These are phyloP conservation scores for Lithodes maja DNA, from an alignment of 2,888 invertebrate genomes.

Conservation along the genomic window DNA sequence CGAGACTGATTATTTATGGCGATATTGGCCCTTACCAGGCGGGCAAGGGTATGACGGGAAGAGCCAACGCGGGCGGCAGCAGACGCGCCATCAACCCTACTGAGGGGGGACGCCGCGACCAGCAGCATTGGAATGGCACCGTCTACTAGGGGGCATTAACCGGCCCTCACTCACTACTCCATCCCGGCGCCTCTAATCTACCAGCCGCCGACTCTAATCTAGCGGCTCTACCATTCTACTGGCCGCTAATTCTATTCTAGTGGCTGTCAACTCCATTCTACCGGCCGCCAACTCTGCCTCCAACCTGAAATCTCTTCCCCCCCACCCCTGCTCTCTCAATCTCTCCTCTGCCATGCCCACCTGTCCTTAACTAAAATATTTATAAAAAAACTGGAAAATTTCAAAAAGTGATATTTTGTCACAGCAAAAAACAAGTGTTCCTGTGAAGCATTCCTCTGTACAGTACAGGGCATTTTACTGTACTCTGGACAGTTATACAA, in stretches of 20 bases:
- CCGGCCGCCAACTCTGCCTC: background rate
- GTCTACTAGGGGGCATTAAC: conserved; percentile 14
- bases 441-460: conserved; percentile 56
- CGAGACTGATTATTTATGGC: conserved; percentile 70
- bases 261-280: background rate
- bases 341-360: background rate
- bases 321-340: background rate
- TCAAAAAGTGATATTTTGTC: conserved; percentile 25
- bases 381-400: conserved; percentile 40
- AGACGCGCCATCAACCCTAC: conserved; percentile 65
- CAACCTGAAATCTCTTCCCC: background rate
- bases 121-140: conserved; percentile 42
- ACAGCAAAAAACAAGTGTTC: conserved; percentile 37
- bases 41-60: conserved; percentile 64
- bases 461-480: conserved; percentile 50
- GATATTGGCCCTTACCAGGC: conserved; percentile 71
- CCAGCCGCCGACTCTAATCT: background rate
- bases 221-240: too few species aligned
- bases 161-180: background rate
- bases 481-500: conserved; percentile 51
- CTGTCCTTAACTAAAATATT: background rate
- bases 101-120: conserved; percentile 46
- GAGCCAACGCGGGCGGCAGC: conserved; percentile 63
- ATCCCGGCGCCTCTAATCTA: background rate
- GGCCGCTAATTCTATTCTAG: too few species aligned